A percentile compares a stretch with the other conserved stretches of the same genome.
Evolutionary conservation across 1,140 invertebrate genomes (phyloP).

Genomic region (Heliconius congener): DNA sequence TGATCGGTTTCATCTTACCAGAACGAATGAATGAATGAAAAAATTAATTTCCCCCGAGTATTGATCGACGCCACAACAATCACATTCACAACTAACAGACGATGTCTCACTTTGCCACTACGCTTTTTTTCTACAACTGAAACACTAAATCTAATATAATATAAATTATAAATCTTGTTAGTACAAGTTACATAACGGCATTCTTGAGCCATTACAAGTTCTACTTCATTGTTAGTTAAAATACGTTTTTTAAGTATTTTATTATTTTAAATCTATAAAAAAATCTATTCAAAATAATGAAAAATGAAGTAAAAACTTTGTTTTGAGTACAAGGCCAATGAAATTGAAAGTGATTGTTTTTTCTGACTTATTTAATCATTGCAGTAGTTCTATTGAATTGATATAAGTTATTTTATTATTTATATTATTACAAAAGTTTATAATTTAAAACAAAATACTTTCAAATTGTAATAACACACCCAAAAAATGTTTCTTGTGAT

Average conservation of each 20-base stretch:
- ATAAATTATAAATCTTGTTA: background rate
- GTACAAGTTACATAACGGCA: background rate
- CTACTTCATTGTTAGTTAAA: background rate
- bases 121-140: background rate
- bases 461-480: too few relatives aligned
- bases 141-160: background rate
- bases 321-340: background rate
- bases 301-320: background rate
- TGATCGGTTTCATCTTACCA: too few relatives aligned
- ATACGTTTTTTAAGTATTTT: background rate
- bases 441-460: too few relatives aligned
- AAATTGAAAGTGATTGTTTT: constrained; percentile 7
- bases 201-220: background rate
- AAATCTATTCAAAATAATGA: background rate
- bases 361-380: background rate
- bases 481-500: too few relatives aligned
- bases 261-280: background rate
- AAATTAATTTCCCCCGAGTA: background rate
- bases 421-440: too few relatives aligned
- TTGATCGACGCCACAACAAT: background rate
- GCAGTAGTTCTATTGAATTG: background rate
- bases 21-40: too few relatives aligned
- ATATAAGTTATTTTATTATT: too few relatives aligned
- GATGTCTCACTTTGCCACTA: too few relatives aligned
- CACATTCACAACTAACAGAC: background rate